Evolutionary conservation across 2,888 invertebrate genomes (phyloP), one percentile per base, ranked within the genome.

Genomic region (Amiota communis): DNA sequence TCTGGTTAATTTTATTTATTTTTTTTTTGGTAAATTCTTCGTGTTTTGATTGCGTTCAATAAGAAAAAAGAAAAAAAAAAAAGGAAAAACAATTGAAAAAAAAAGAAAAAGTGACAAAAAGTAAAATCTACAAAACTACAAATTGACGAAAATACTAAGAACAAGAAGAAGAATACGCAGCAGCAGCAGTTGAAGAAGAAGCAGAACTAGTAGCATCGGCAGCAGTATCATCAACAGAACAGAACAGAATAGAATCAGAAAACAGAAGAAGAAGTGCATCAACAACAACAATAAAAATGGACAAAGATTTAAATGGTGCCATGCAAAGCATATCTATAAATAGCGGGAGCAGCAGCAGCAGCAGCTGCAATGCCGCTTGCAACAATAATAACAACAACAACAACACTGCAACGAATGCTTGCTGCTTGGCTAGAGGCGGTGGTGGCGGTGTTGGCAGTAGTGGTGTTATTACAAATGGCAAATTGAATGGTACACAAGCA

Each of bases 241-340:
- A 15, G 20, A 61, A 17, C 23, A 11, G n/a, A 64, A 71, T 17
- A 12, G 47, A 36, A 59, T 48, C 8, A 36, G 2, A 48, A 47
- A 57, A 15, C 12, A 10, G 4, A 23, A 67, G 6, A 20, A n/a
- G n/a, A n/a, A 48, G 47, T 36, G 49, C 75, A 75, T 72, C 53
- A 69, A 74, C 56, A 72, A 77, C 69, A 67, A 69, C 72, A 74
- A 63, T 36, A 59, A 59, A 76, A 78, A 89, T 89, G 89, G 87
- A 88, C 83, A 88, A 87, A 87, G 88, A 88, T 81, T 85, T 88
- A 78, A 87, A 87, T 80, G 86, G 85, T 79, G 84, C 87, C 79
- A 85, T 88, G 87, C 84, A 88, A 85, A 86, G 81, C 82, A 81
- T 86, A 75, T 85, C 88, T 87, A 88, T 88, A 83, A 88, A 88